A percentile compares a stretch with the other conserved stretches of the same genome.
Evolutionary conservation across 92 coral and sea anemone genomes (phyloP).

Genomic region (Chrysogorgia sp.): DNA sequence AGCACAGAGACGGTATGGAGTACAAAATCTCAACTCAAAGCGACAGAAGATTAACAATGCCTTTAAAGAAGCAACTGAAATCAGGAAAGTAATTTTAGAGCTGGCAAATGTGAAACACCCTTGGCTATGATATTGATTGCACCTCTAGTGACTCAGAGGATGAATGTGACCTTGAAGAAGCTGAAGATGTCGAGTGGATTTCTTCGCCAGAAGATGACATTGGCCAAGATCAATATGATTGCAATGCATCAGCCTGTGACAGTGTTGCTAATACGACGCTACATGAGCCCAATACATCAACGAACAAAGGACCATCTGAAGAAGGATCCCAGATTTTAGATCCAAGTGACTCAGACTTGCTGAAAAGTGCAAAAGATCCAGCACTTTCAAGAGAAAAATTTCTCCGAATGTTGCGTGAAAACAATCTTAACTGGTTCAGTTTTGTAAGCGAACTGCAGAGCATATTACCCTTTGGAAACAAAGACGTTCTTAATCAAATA

Average conservation of each 20-base stretch:
- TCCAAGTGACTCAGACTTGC: constrained; percentile 7
- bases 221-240: constrained; percentile 1
- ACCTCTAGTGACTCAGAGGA: constrained; percentile 54
- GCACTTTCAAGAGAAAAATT: constrained; percentile 49
- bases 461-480: constrained; percentile 27
- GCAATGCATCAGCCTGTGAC: too few species aligned
- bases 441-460: constrained; percentile 34
- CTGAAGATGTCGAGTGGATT: constrained; percentile 44
- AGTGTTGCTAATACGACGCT: neutral
- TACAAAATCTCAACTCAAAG: constrained; percentile 42
- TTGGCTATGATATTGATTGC: constrained; percentile 45
- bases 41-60: constrained; percentile 26
- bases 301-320: too few species aligned
- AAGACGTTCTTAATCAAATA: constrained; percentile 38
- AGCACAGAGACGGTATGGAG: constrained; percentile 55
- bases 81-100: constrained; percentile 37
- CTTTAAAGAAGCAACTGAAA: constrained; percentile 39
- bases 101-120: constrained; percentile 45
- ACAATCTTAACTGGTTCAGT: constrained; percentile 45
- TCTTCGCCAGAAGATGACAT: constrained; percentile 43
- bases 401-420: constrained; percentile 31
- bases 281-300: constrained; percentile 9
- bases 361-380: constrained; percentile 15
- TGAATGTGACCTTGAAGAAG: constrained; percentile 39
- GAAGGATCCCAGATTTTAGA: too few species aligned